Conservation (phyloP, 2,113 vertebrate genomes). For the Pluvialis apricaria region DNA sequence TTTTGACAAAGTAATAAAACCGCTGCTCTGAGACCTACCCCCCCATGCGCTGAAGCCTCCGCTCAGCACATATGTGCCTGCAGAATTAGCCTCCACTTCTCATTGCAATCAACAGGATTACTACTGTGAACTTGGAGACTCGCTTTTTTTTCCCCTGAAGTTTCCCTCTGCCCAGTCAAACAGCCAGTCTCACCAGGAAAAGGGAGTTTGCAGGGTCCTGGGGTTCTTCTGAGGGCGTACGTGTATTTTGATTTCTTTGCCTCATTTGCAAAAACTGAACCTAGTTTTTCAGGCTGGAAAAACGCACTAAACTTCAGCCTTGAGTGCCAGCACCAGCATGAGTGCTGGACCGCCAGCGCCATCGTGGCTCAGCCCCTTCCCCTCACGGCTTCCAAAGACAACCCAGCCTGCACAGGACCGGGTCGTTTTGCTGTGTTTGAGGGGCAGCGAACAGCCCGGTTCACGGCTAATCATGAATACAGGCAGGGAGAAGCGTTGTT, state of each 20-base stretch:
- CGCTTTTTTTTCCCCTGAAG: background rate
- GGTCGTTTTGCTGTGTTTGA: too few relatives aligned
- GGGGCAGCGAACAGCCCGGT: background rate
- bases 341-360: background rate
- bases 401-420: too few relatives aligned
- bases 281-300: background rate
- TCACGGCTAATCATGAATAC: background rate
- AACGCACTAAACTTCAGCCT: background rate
- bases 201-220: background rate
- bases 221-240: background rate
- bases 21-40: background rate
- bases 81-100: background rate
- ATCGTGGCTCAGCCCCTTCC: background rate
- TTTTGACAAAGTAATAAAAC: constrained; percentile 33
- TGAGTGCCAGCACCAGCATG: fast-evolving
- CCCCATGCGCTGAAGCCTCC: background rate
- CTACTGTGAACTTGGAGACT: background rate
- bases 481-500: background rate
- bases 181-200: background rate
- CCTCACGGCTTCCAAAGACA: background rate
- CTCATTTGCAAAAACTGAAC: background rate
- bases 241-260: background rate
- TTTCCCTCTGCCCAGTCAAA: background rate
- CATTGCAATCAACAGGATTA: background rate
- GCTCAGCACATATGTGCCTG: background rate